phyloP scores from a whole-genome alignment of 2,797 vertebrate species.

The Propithecus perrieri region DNA sequence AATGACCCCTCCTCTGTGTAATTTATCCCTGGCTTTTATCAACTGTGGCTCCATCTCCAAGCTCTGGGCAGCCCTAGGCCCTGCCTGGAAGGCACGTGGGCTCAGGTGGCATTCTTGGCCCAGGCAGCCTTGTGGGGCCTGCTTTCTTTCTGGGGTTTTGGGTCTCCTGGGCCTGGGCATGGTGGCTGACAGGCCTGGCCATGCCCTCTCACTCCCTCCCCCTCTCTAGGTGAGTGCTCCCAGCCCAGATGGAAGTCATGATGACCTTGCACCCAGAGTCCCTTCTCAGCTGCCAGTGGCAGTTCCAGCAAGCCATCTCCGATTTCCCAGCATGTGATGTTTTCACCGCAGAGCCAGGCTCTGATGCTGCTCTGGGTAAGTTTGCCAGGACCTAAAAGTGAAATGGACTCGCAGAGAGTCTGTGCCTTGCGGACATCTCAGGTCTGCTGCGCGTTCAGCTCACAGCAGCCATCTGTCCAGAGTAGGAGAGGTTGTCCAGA shows the following conservation, averaged over 20 bases:
- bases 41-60: background rate
- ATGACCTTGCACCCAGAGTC: constrained; percentile 89
- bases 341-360: constrained; percentile 88
- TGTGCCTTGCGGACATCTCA: background rate
- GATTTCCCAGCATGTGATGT: constrained; percentile 90
- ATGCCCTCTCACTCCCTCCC: background rate
- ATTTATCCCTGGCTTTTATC: constrained; percentile 53
- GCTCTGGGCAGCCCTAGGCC: background rate
- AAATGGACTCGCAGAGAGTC: accelerated
- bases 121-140: accelerated
- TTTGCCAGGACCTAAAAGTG: background rate
- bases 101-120: background rate
- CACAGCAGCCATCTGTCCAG: accelerated
- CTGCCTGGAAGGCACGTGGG: background rate
- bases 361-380: constrained; percentile 90
- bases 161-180: background rate
- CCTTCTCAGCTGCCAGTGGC: constrained; percentile 90
- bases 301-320: constrained; percentile 88
- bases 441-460: background rate
- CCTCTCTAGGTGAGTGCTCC: constrained; percentile 89
- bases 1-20: constrained; percentile 5
- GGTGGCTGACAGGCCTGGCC: background rate
- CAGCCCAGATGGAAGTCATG: constrained; percentile 88
- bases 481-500: background rate
- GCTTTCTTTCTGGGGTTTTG: background rate